Evolutionary conservation across 2,113 vertebrate species (phyloP).

Genomic region (Myotis yumanensis): DNA sequence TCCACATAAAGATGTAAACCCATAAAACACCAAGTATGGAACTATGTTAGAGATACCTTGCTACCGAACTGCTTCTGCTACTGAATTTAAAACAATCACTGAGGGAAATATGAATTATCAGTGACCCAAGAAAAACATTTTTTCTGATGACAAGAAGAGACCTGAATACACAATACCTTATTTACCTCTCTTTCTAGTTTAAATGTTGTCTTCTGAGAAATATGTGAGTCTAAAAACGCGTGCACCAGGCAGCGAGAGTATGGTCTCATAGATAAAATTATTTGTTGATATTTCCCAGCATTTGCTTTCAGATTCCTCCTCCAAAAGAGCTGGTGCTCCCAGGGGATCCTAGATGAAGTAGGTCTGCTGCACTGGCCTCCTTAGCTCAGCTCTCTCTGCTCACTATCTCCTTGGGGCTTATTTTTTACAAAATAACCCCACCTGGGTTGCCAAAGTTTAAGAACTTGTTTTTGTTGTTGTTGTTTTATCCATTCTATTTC

Average conservation of each 20-base stretch:
- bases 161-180: background rate
- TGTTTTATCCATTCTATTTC: background rate
- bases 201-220: background rate
- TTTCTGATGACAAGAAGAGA: background rate
- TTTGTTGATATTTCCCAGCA: background rate
- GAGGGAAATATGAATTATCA: background rate
- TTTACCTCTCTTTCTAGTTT: background rate
- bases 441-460: background rate
- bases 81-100: background rate
- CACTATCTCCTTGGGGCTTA: background rate
- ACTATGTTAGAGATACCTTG: background rate
- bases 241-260: background rate
- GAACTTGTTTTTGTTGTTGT: background rate
- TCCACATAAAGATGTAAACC: background rate
- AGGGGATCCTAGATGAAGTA: background rate
- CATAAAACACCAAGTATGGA: background rate
- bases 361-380: background rate
- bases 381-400: background rate
- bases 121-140: background rate
- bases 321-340: background rate
- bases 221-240: background rate
- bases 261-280: background rate
- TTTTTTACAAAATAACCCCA: background rate
- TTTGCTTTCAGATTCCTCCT: background rate
- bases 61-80: background rate